Base-by-base conservation (phyloP, 1,140 invertebrate genomes). In the Heliconius hewitsoni region DNA sequence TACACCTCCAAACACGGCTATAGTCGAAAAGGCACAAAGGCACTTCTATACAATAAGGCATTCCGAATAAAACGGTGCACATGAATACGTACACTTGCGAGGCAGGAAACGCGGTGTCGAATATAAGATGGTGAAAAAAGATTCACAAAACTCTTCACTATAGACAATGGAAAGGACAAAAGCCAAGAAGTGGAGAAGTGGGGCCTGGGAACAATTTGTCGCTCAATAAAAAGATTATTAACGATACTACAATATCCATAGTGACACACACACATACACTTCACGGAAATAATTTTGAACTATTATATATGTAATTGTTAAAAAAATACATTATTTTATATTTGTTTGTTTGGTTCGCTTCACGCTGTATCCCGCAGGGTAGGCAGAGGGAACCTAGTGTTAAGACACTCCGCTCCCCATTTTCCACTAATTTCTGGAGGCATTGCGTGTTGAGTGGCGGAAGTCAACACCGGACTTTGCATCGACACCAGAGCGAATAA, bases 21-120 rank as follows among this genome's bases (percentile, higher is more conserved):
- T 86, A 92, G 90, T 92, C 90, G 84, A 92, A 88, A 94, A 94
- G 92, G 91, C 90, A 94, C 90, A 92, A 93, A 94, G 90, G 90
- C 90, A 94, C 84, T 84, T 85, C 84, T 77, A 88, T 85, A 90
- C 82, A 91, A 90, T 87, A 85, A 87, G 85, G 87, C 86, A 86
- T 86, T 81, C 85, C 83, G 85, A 87, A 87, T 89, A 86, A 86
- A 85, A 85, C 82, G 85, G 83, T 87, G 84, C 84, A 86, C 82
- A 84, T 88, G 85, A 90, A 88, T 89, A 77, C 83, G 82, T 90
- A 89, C 89, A 91, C 90, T 90, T 91, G 91, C 84, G 84, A 82
- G 84, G 84, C 92, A 92, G 92, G 92, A 94, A 92, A 84, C 88
- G 87, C 87, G 92, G 91, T 92, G 89, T 94, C 91, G 85, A 89